Base-by-base conservation (phyloP, 2,888 invertebrate species). In the Synanthedon andrenaeformis region DNA sequence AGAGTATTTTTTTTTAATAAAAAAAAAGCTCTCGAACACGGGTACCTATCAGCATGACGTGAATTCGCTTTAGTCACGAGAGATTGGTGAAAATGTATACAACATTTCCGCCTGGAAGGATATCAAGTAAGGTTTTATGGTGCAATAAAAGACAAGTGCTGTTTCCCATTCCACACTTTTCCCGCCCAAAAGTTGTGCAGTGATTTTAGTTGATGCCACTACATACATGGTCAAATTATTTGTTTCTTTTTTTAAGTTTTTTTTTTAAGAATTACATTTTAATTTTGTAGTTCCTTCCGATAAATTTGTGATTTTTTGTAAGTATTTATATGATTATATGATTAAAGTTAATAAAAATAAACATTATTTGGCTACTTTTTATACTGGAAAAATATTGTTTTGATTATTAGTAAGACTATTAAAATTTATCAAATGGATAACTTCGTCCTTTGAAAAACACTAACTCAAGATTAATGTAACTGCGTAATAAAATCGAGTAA, bases 71-170 rank as follows among this genome's bases (percentile, higher is more conserved):
- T 49, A 49, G 49, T 49, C 49, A 49, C 49, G 49, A 49, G 23
- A 49, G 23, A 49, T 19, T 49, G 49, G 49, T 49, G 49, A 49
- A 49, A 49, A 45, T 45, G 41, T 19, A 41, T 51, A 23, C 50
- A 52, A 49, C 51, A 23, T 54, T 52, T 54, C 52, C 52, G 52
- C 50, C 49, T 11, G n/a, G 50, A 41, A 52, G 54, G 49, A 49
- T 42, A 54, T 49, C 49, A 54, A 49, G 51, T 42, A 53, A 45
- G 61, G 62, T 59, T 66, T 65, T 65, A 64, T 59, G 52, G 48
- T 49, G 52, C 53, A 58, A 59, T 67, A 65, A 67, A 64, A 61
- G 56, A 53, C 55, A 61, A 62, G 60, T 62, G 58, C 58, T 63
- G 53, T 58, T 58, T 51, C 55, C 54, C 54, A 54, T 54, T 55